These are phyloP conservation scores for Hydropsyche tenuis DNA, from an alignment of 1,140 invertebrate species.

Conservation along the genomic window DNA sequence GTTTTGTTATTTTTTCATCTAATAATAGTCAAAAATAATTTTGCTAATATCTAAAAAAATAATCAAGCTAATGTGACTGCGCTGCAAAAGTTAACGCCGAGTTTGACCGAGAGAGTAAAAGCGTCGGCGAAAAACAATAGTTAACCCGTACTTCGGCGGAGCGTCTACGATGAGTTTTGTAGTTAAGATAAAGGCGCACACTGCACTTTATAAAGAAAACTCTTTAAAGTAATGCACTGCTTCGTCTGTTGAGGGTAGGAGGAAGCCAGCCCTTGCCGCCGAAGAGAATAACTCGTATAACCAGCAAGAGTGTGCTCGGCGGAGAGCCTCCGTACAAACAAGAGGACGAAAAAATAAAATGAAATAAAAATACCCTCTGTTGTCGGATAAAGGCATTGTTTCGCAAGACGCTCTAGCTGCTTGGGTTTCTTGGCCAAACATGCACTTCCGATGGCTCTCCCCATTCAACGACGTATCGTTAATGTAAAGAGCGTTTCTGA, in stretches of 20 bases:
- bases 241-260: slow-evolving; percentile 21
- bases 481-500: no score
- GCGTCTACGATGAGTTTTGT: slow-evolving; percentile 40
- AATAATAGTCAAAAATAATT: no score
- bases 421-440: slow-evolving; percentile 14
- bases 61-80: neutral
- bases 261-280: neutral
- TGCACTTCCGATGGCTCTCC: slow-evolving; percentile 19
- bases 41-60: no score
- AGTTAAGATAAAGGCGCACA: slow-evolving; percentile 35
- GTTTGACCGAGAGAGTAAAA: slow-evolving; percentile 3
- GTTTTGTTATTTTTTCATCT: no score
- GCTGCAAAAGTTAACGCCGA: neutral
- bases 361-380: neutral
- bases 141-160: neutral
- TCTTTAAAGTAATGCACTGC: slow-evolving; percentile 47
- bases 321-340: neutral
- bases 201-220: slow-evolving; percentile 44
- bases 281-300: neutral
- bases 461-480: neutral
- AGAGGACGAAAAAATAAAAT: neutral
- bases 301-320: neutral
- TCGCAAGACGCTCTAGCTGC: neutral
- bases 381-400: slow-evolving; percentile 44
- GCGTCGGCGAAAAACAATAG: slow-evolving; percentile 10